Conservation (phyloP, 2,113 vertebrate genomes). For the Apodemus sylvaticus region DNA sequence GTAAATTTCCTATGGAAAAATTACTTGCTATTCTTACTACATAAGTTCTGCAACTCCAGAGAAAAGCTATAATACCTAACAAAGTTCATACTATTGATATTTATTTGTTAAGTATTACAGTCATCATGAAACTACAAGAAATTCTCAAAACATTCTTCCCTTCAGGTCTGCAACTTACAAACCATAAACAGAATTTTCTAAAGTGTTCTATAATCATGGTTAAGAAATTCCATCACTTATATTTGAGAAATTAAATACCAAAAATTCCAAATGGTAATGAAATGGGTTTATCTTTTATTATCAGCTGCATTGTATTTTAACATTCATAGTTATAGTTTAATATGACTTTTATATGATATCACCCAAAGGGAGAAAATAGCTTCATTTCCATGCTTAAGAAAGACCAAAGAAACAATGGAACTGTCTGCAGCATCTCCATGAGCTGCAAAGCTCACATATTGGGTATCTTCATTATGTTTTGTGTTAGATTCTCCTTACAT, state of each 20-base stretch:
- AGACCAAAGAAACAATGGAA: not conserved
- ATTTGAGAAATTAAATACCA: slow-evolving; percentile 30
- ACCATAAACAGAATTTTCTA: not conserved
- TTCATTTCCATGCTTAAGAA: not conserved
- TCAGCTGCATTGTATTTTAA: slow-evolving; percentile 16
- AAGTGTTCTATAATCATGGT: not conserved
- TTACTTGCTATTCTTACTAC: slow-evolving; percentile 65
- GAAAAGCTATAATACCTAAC: not conserved
- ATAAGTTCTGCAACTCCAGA: slow-evolving; percentile 65
- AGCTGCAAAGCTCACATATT: slow-evolving; percentile 1
- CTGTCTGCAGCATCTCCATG: not conserved
- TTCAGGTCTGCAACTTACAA: not conserved
- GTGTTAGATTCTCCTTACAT: slow-evolving; percentile 66
- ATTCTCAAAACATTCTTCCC: not conserved
- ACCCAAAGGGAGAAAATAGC: not conserved
- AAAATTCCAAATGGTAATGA: not conserved
- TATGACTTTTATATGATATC: slow-evolving; percentile 13
- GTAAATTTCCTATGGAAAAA: slow-evolving; percentile 78
- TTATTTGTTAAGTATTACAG: not conserved
- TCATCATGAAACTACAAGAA: not conserved
- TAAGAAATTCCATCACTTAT: slow-evolving; percentile 6
- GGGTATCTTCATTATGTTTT: slow-evolving; percentile 54
- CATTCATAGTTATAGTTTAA: not conserved
- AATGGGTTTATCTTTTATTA: not conserved
- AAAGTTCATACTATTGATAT: not conserved